Evolutionary conservation across 1,140 invertebrate genomes (phyloP).

Genomic region (Liolophura sinensis): DNA sequence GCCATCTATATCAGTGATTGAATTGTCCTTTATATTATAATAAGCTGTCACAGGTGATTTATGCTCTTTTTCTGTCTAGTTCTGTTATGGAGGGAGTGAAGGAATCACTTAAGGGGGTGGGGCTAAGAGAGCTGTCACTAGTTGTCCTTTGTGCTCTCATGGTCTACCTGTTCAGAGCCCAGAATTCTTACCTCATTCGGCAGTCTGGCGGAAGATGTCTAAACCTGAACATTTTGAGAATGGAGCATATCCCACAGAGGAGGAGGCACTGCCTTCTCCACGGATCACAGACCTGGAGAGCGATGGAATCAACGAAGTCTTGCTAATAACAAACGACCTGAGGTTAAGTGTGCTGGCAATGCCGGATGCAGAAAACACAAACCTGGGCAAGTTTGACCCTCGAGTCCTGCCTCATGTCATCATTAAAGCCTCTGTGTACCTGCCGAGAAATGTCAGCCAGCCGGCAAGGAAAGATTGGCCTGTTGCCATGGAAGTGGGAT

Average conservation of each 20-base stretch:
- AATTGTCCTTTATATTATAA: too few relatives aligned
- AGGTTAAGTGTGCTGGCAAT: constrained; percentile 33
- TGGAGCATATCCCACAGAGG: constrained; percentile 33
- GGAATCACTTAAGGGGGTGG: background rate
- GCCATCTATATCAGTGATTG: too few relatives aligned
- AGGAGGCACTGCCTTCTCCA: constrained; percentile 34
- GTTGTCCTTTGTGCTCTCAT: constrained; percentile 36
- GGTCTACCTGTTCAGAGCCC: constrained; percentile 41
- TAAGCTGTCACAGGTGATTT: background rate
- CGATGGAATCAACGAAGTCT: constrained; percentile 47
- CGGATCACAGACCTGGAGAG: constrained; percentile 47
- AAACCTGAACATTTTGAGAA: constrained; percentile 35
- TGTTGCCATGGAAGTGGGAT: constrained; percentile 41
- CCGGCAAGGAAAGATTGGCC: constrained; percentile 27
- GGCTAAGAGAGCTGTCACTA: constrained; percentile 25
- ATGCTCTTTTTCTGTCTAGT: background rate
- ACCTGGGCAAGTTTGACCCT: constrained; percentile 20
- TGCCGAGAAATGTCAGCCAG: constrained; percentile 21
- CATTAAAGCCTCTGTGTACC: constrained; percentile 31
- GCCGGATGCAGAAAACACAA: constrained; percentile 17
- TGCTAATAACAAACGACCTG: constrained; percentile 40
- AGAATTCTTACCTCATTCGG: constrained; percentile 36
- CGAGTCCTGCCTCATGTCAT: constrained; percentile 39
- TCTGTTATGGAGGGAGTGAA: constrained; percentile 8
- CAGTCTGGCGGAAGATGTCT: constrained; percentile 44